phyloP scores from a whole-genome alignment of 2,888 invertebrate species.

The Branchipolynoe longqiensis region DNA sequence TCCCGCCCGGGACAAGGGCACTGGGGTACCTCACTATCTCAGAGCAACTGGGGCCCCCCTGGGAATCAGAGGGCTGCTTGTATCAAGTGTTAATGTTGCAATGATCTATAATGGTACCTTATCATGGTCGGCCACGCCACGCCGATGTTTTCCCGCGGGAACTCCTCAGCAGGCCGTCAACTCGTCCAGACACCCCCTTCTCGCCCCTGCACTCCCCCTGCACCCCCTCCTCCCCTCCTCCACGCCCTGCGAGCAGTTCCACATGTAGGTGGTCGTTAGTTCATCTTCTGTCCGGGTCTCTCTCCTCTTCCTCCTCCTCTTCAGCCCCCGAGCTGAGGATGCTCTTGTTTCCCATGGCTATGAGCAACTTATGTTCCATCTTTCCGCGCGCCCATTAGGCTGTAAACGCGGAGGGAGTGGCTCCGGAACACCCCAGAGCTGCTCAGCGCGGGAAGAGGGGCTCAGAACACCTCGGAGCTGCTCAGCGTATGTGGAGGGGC shows the following conservation, averaged over 20 bases:
- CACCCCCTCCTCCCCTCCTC: background rate
- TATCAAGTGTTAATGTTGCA: constrained; percentile 42
- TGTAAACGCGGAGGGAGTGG: no score
- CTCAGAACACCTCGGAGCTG: no score
- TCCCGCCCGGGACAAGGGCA: background rate
- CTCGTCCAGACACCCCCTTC: background rate
- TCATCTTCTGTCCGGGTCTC: no score
- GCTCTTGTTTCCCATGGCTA: background rate
- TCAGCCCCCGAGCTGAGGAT: background rate
- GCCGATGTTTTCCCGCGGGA: constrained; percentile 3
- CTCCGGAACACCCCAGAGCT: no score
- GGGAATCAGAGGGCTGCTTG: background rate
- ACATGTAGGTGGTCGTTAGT: no score
- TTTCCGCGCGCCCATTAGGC: no score
- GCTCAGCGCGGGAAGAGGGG: no score
- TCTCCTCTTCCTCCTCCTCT: no score
- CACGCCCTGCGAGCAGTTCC: background rate
- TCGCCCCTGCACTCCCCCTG: no score
- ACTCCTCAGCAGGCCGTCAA: background rate
- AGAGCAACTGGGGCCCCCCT: background rate
- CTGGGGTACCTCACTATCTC: background rate
- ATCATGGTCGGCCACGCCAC: constrained; percentile 37
- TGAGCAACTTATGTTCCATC: constrained; percentile 1
- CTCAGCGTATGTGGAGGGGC: no score
- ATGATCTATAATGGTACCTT: constrained; percentile 33